These are phyloP conservation scores for Radopholus similis DNA, from an alignment of 1,140 invertebrate species.

Conservation along the genomic window DNA sequence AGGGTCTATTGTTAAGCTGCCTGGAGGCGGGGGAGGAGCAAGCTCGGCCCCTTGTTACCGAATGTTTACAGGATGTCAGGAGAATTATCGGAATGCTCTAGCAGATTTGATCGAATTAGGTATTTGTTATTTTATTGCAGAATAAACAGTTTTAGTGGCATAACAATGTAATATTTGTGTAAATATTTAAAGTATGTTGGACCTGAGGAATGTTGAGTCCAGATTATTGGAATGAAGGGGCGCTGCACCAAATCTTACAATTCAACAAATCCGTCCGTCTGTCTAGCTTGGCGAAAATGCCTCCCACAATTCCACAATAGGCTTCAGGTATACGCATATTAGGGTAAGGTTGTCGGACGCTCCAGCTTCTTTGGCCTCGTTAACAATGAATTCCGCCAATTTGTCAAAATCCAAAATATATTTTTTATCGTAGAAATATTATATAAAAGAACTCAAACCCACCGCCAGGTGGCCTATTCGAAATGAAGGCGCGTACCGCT, in stretches of 20 bases:
- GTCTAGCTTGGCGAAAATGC: too few species aligned
- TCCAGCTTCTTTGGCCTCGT: slow-evolving; percentile 8
- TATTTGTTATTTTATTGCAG: too few species aligned
- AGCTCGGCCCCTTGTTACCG: background rate
- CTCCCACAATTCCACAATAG: slow-evolving; percentile 9
- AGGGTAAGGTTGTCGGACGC: slow-evolving; percentile 18
- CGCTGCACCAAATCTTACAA: too few species aligned
- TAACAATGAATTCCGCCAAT: slow-evolving; percentile 14
- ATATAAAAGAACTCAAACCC: too few species aligned
- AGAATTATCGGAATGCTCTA: slow-evolving; percentile 37
- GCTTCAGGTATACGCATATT: slow-evolving; percentile 8
- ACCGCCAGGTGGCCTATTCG: background rate
- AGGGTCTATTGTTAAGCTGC: background rate
- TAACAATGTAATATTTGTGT: too few species aligned
- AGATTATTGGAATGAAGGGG: too few species aligned
- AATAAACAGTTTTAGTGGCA: too few species aligned
- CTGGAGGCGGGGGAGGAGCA: background rate
- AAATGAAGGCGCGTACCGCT: background rate
- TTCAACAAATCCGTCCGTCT: too few species aligned
- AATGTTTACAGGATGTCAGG: slow-evolving; percentile 36
- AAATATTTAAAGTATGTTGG: too few species aligned
- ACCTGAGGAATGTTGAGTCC: too few species aligned
- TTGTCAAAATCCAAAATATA: slow-evolving; percentile 12
- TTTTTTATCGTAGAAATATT: too few species aligned
- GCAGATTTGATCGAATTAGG: too few species aligned